A percentile compares a stretch with the other conserved stretches of the same genome.
Evolutionary conservation across 2,797 vertebrate genomes (phyloP).

Genomic region (Halcyon smyrnensis): DNA sequence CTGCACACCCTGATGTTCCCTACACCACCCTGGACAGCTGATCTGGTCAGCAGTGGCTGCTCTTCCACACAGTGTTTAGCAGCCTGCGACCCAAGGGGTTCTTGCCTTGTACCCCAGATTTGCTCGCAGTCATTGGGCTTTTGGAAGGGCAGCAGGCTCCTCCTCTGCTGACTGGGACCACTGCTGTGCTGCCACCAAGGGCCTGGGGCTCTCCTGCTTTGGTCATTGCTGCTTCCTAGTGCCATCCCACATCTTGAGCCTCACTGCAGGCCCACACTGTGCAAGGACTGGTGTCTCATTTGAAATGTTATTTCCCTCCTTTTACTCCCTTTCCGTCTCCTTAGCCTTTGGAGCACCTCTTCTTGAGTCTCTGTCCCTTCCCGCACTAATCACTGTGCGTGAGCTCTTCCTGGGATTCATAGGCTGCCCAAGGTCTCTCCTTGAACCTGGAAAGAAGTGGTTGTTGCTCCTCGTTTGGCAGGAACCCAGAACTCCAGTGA

Average conservation of each 20-base stretch:
- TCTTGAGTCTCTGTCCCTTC: not conserved
- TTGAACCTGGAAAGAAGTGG: not conserved
- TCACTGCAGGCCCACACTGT: not conserved
- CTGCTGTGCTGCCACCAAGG: fast-evolving
- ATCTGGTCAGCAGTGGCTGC: fast-evolving
- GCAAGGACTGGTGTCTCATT: not conserved
- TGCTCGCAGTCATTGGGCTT: not conserved
- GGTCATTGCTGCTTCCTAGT: not conserved
- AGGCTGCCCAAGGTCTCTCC: not conserved
- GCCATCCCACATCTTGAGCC: not conserved
- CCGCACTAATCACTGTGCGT: not conserved
- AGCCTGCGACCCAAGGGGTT: not conserved
- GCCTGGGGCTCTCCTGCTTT: not conserved
- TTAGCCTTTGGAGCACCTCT: not conserved
- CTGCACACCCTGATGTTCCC: not conserved
- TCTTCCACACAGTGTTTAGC: not conserved
- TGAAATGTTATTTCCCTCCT: not conserved
- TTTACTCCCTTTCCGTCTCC: not conserved
- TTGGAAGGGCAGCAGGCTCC: not conserved
- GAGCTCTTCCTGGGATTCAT: not conserved
- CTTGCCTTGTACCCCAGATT: not conserved
- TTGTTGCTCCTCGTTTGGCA: not conserved
- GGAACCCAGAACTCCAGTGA: not conserved
- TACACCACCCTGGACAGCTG: fast-evolving
- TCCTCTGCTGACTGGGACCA: not conserved